Evolutionary conservation across 2,888 invertebrate genomes (phyloP), one percentile per base, ranked within the genome.

Genomic region (Chymomyza procnemis): DNA sequence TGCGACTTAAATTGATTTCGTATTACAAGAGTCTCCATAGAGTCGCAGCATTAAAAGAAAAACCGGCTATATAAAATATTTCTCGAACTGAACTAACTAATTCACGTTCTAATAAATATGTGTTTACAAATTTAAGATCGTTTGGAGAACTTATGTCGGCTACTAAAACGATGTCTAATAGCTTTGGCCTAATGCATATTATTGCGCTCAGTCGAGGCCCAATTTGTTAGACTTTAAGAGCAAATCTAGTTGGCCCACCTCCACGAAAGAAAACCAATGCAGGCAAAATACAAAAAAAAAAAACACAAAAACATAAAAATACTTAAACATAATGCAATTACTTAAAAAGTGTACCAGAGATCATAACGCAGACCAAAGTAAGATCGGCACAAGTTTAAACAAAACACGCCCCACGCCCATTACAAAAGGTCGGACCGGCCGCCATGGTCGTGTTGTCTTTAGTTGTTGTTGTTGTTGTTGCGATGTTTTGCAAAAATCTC

Each of bases 341-440:
- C 85, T 84, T 87, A 85, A 87, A 26, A 87, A 87, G 80, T 83
- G 82, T 87, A 81, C 85, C 84, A 87, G 77, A 79, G 78, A 76
- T 74, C 61, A 78, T 74, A 76, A 70, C 26, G 76, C 74, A 60
- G 47, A 21, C 50, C 57, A 26, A 46, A 66, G 64, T 61, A 64
- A 67, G 69, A 65, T 66, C 26, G 18, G 22, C 21, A 55, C 70
- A 80, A 75, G 80, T 74, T 82, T 73, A 74, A 76, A 69, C 73
- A 72, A 79, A 75, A 77, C 82, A 87, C 87, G 83, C 87, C 84
- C 85, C 82, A 87, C 87, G 83, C 87, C 84, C 85, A 72, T 74
- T 67, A 79, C 75, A 73, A 75, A 79, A 75, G 77, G 79, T 80
- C 73, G 78, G 71, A 70, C 66, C 52, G 14, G 54, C 64, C 52